A percentile compares a stretch with the other conserved stretches of the same genome.
Evolutionary conservation across 2,888 invertebrate species (phyloP).

Genomic region (Nudaria mundana): DNA sequence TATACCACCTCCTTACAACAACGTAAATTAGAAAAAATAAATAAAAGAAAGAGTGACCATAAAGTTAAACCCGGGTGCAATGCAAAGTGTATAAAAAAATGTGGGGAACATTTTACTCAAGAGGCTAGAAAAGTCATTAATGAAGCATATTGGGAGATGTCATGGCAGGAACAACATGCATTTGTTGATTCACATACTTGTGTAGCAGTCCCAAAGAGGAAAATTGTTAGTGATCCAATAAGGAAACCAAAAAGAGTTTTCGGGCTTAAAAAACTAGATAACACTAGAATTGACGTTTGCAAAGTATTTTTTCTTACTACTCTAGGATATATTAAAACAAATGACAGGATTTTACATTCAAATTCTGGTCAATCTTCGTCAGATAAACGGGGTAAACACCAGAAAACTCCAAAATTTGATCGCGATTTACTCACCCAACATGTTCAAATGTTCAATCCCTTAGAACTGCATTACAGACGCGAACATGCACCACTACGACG

Average conservation of each 20-base stretch:
- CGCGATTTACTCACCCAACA: conserved; percentile 2
- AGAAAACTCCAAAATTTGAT: background rate
- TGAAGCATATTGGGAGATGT: conserved; percentile 7
- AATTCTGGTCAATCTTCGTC: conserved; percentile 2
- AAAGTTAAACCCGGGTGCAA: background rate
- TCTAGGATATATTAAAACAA: conserved; percentile 15
- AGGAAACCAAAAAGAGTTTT: conserved; percentile 19
- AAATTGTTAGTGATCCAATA: no score
- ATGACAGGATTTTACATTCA: conserved; percentile 17
- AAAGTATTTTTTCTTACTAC: conserved; percentile 20
- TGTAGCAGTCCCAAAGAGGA: conserved; percentile 21
- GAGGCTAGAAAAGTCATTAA: conserved; percentile 7
- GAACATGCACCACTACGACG: background rate
- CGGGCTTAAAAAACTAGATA: conserved; percentile 13
- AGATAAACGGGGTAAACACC: conserved; percentile 6
- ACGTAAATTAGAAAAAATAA: background rate
- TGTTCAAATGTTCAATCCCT: conserved; percentile 1
- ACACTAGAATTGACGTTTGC: conserved; percentile 10
- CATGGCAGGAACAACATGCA: conserved; percentile 1
- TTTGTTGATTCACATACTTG: conserved; percentile 8
- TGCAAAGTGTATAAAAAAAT: background rate
- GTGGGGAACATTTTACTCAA: conserved; percentile 1
- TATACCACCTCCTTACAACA: background rate
- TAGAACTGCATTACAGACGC: background rate
- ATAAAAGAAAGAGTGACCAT: background rate